Conservation (phyloP, 2,113 vertebrate species). For the Alexandromys fortis region DNA sequence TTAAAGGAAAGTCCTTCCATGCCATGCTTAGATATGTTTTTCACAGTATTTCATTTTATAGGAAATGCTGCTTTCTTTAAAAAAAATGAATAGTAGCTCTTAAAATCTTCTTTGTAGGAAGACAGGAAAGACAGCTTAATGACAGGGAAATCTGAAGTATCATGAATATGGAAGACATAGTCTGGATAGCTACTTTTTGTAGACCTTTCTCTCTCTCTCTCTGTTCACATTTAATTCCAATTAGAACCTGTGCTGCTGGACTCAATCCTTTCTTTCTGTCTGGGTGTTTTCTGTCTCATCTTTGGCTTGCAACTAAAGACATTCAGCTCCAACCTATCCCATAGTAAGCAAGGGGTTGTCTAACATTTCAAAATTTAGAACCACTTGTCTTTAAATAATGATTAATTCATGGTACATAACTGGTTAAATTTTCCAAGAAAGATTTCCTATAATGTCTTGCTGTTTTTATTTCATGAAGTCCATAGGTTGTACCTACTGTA, state of each 20-base stretch:
- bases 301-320: slow-evolving; percentile 43
- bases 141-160: slow-evolving; percentile 34
- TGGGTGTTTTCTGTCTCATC: background rate
- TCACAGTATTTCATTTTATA: background rate
- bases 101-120: slow-evolving; percentile 1
- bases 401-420: background rate
- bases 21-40: background rate
- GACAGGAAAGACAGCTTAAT: background rate
- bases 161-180: background rate
- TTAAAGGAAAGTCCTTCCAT: background rate
- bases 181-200: background rate
- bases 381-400: background rate
- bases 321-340: slow-evolving; percentile 18
- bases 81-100: background rate
- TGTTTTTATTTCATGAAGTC: background rate
- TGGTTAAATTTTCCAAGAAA: slow-evolving; percentile 9
- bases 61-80: background rate
- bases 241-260: slow-evolving; percentile 27
- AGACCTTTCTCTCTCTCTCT: background rate
- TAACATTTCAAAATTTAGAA: slow-evolving; percentile 23
- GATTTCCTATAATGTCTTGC: background rate
- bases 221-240: slow-evolving; percentile 49
- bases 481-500: background rate
- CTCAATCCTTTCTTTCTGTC: background rate
- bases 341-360: background rate